These are phyloP conservation scores for Oryzaephilus surinamensis DNA, from an alignment of 1,140 invertebrate genomes.

Conservation along the genomic window DNA sequence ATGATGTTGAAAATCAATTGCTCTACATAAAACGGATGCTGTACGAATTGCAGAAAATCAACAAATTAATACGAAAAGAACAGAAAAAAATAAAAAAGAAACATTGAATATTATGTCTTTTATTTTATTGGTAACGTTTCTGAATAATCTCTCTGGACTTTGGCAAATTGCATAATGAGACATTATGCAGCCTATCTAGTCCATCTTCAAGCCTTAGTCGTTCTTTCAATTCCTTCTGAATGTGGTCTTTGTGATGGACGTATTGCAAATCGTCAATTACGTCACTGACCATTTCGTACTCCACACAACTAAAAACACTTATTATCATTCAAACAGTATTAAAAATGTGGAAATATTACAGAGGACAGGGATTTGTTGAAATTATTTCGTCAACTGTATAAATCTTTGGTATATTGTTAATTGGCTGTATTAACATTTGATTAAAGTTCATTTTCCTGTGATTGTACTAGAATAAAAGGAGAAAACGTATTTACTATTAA, in stretches of 20 bases:
- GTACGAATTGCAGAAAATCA: no score
- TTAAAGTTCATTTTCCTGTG: slow-evolving; percentile 1
- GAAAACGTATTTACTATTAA: slow-evolving; percentile 2
- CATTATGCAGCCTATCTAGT: slow-evolving; percentile 39
- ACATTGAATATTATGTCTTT: no score
- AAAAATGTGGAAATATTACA: slow-evolving; percentile 9
- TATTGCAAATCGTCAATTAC: slow-evolving; percentile 39
- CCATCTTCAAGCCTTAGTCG: slow-evolving; percentile 34
- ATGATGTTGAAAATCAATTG: no score
- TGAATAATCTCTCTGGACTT: slow-evolving; percentile 43
- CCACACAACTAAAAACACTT: slow-evolving; percentile 36
- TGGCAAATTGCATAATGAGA: slow-evolving; percentile 43
- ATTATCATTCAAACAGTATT: not conserved
- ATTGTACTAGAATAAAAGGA: no score
- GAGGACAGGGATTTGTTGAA: slow-evolving; percentile 25
- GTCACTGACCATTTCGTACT: slow-evolving; percentile 41
- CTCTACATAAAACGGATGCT: no score
- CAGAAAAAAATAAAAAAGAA: no score
- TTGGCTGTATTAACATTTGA: slow-evolving; percentile 2
- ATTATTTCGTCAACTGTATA: slow-evolving; percentile 21
- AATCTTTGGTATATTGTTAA: not conserved
- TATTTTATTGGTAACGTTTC: slow-evolving; percentile 41
- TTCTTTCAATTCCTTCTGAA: slow-evolving; percentile 31
- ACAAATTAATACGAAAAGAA: no score
- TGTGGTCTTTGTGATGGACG: slow-evolving; percentile 35